Conservation (phyloP, 1,140 invertebrate species). For the Drosophila seguyi region DNA sequence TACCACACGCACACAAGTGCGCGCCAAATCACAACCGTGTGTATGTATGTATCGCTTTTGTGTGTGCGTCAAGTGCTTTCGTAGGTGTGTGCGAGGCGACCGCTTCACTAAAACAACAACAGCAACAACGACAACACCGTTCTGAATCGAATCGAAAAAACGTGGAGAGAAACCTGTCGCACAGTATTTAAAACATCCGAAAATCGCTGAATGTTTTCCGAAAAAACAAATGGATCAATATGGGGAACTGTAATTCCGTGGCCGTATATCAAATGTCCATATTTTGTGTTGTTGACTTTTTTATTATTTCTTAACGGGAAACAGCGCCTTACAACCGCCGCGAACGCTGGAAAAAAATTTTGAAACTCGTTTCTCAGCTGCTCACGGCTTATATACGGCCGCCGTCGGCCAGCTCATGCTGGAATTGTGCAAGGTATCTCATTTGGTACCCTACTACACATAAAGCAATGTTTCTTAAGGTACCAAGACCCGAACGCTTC, state of each 20-base stretch:
- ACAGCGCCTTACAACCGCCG: constrained; percentile 13
- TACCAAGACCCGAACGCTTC: not conserved
- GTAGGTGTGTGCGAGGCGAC: constrained; percentile 50
- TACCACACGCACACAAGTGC: constrained; percentile 63
- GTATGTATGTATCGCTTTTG: constrained; percentile 61
- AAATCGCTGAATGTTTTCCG: constrained; percentile 15
- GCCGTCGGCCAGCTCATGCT: not conserved
- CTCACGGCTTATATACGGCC: constrained; percentile 3
- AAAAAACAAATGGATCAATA: constrained; percentile 30
- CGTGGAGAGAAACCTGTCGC: constrained; percentile 31
- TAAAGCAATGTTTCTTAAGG: not conserved
- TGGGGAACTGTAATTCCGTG: constrained; percentile 5
- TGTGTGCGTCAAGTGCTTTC: constrained; percentile 24
- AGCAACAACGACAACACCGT: constrained; percentile 35
- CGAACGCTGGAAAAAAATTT: not conserved
- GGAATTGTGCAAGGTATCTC: not conserved
- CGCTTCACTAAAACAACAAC: constrained; percentile 46
- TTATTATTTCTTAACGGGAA: constrained; percentile 4
- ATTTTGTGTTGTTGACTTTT: constrained; percentile 28
- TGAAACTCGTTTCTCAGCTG: constrained; percentile 2
- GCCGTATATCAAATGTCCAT: constrained; percentile 26
- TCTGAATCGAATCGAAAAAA: constrained; percentile 35
- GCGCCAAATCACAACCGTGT: constrained; percentile 80
- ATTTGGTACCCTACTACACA: not conserved
- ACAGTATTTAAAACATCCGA: constrained; percentile 14